These are phyloP conservation scores for Ectemnius cavifrons DNA, from an alignment of 2,888 invertebrate species.

Conservation along the genomic window DNA sequence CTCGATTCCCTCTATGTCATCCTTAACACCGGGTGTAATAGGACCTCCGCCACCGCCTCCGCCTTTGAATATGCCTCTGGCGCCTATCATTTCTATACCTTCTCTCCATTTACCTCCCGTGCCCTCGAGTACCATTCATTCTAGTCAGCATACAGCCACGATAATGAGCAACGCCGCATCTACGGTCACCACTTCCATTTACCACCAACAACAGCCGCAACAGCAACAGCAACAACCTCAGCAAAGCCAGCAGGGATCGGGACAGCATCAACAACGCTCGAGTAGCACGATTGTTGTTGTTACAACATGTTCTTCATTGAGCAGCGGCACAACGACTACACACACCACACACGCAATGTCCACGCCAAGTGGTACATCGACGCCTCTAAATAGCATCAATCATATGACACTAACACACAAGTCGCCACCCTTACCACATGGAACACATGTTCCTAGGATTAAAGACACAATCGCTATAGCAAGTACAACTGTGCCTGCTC, in stretches of 20 bases:
- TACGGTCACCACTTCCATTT: slow-evolving; percentile 58
- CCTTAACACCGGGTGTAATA: slow-evolving; percentile 62
- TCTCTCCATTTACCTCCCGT: slow-evolving; percentile 69
- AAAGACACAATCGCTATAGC: slow-evolving; percentile 54
- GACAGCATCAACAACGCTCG: slow-evolving; percentile 41
- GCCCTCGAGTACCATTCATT: slow-evolving; percentile 70
- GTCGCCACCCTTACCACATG: slow-evolving; percentile 59
- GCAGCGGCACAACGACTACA: slow-evolving; percentile 78
- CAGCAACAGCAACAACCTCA: slow-evolving; percentile 22
- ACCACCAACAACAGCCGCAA: slow-evolving; percentile 55
- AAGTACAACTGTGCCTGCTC: slow-evolving; percentile 35
- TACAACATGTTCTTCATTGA: slow-evolving; percentile 76
- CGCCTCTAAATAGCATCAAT: slow-evolving; percentile 53
- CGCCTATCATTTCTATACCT: slow-evolving; percentile 70
- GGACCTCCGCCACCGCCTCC: slow-evolving; percentile 57
- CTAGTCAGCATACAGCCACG: slow-evolving; percentile 73
- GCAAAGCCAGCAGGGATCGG: slow-evolving; percentile 27
- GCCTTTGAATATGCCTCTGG: slow-evolving; percentile 61
- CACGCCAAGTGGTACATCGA: slow-evolving; percentile 55
- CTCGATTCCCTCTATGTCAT: slow-evolving; percentile 64
- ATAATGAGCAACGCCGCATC: slow-evolving; percentile 65
- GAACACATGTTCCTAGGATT: slow-evolving; percentile 53
- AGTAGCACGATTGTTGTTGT: slow-evolving; percentile 75
- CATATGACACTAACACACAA: slow-evolving; percentile 57
- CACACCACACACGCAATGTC: slow-evolving; percentile 62